A percentile compares a stretch with the other conserved stretches of the same genome.
phyloP scores from a whole-genome alignment of 2,888 invertebrate genomes.

The Cylindroiulus punctatus region DNA sequence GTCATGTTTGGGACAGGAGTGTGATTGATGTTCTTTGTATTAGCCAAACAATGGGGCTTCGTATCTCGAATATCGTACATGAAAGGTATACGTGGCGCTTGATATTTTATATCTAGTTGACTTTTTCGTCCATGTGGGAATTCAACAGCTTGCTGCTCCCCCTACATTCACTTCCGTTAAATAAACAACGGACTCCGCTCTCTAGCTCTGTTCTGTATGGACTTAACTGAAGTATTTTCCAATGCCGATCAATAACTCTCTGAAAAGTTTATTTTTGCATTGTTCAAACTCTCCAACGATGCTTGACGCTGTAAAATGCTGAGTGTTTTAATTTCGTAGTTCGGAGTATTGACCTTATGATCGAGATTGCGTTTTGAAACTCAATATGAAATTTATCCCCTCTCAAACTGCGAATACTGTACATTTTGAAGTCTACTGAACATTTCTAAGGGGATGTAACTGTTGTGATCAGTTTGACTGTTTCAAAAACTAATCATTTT shows the following conservation, averaged over 20 bases:
- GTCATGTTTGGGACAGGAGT: neutral
- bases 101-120: neutral
- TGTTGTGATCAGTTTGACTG: too few species aligned
- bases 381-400: too few species aligned
- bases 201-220: neutral
- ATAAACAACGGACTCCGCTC: neutral
- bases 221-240: neutral
- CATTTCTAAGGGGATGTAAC: too few species aligned
- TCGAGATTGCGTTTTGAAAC: too few species aligned
- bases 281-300: neutral
- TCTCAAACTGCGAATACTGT: too few species aligned
- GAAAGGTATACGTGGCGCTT: neutral
- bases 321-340: neutral
- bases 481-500: too few species aligned
- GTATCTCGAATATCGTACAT: neutral
- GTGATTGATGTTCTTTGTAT: slow-evolving; percentile 21
- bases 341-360: too few species aligned
- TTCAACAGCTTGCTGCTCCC: slow-evolving; percentile 21
- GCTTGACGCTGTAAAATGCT: neutral
- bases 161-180: slow-evolving; percentile 33
- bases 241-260: neutral
- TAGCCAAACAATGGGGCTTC: neutral
- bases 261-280: neutral
- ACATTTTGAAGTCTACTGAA: too few species aligned
- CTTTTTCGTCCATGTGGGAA: slow-evolving; percentile 3